Base-by-base conservation (phyloP, 2,113 vertebrate genomes). In the Echinops telfairi region DNA sequence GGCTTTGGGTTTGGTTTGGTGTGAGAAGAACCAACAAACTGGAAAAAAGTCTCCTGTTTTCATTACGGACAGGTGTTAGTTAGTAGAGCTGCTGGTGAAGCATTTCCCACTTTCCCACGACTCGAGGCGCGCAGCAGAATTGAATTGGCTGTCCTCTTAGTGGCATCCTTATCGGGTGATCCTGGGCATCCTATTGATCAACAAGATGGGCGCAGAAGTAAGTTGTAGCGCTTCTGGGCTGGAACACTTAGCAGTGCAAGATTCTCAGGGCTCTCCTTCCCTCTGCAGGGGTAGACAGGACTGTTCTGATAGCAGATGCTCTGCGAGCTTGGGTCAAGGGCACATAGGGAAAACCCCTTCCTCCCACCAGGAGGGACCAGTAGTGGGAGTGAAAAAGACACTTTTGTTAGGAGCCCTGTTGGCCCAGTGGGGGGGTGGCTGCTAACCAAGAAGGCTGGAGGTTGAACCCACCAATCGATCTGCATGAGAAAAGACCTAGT, bases 321-420 rank as follows among this genome's bases (percentile, higher is more conserved):
- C 43, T 70, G 38, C 84, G 1, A 64, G 57, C 38, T 31, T 53
- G n/a, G 40, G 66, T 47, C 40, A 29, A 83, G 38, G 27, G 22
- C 15, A 38, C 0, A 0, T 23, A 9, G 19, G 31, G 3, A 7
- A 31, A 16, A 78, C 17, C n/a, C 29, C 58, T 68, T 27, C 6
- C 47, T 70, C 10, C 38, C 71, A 38, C 27, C 43, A n/a, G 23
- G 23, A 43, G 83, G 77, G 27, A 25, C 47, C 58, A 43, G 6
- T 43, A 58, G 25, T 19, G 38, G 38, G 76, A 92, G 33, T 43
- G 31, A 86, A 94, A 92, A 71, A 33, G 11, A 33, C n/a, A 71
- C 7, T n/a, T 71, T 71, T 33, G 15, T n/a, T 33, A n/a, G 29
- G 31, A 71, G 68, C 31, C 68, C 15, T 33, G 68, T 14, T 31